Evolutionary conservation across 2,113 vertebrate species (phyloP).

Genomic region (Apistogramma diplotaenia): DNA sequence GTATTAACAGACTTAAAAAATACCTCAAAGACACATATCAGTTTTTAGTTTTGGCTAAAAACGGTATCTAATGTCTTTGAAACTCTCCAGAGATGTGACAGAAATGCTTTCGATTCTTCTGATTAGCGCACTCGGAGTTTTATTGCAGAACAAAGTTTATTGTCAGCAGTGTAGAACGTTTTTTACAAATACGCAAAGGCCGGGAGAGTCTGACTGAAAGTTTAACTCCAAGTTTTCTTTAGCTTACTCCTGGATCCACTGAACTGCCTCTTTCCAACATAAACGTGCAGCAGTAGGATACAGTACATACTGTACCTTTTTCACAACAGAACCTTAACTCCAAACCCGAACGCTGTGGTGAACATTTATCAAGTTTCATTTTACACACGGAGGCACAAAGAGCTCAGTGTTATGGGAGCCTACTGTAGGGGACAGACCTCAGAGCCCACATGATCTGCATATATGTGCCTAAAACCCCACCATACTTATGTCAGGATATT

Average conservation of each 20-base stretch:
- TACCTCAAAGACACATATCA: constrained; percentile 67
- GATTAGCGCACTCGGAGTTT: constrained; percentile 27
- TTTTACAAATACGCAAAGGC: neutral
- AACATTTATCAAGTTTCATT: constrained; percentile 68
- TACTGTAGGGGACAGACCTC: constrained; percentile 52
- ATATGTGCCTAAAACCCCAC: constrained; percentile 40
- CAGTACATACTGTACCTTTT: constrained; percentile 32
- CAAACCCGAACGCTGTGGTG: constrained; percentile 42
- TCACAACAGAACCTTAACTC: constrained; percentile 48
- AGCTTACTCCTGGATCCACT: neutral
- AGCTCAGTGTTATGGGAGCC: constrained; percentile 52
- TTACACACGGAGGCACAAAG: constrained; percentile 61
- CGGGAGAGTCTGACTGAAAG: neutral
- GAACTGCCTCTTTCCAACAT: neutral
- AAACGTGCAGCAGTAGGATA: constrained; percentile 27
- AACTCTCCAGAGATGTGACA: constrained; percentile 28
- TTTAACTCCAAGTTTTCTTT: neutral
- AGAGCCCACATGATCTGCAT: constrained; percentile 56
- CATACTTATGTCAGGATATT: constrained; percentile 40
- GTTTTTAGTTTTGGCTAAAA: constrained; percentile 69
- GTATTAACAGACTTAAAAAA: constrained; percentile 62
- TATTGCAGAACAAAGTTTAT: constrained; percentile 18
- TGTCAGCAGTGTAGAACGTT: neutral
- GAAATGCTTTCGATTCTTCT: constrained; percentile 20
- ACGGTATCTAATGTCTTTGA: constrained; percentile 56